Evolutionary conservation across 2,888 invertebrate genomes (phyloP).

Genomic region (Macrophya alboannulata): DNA sequence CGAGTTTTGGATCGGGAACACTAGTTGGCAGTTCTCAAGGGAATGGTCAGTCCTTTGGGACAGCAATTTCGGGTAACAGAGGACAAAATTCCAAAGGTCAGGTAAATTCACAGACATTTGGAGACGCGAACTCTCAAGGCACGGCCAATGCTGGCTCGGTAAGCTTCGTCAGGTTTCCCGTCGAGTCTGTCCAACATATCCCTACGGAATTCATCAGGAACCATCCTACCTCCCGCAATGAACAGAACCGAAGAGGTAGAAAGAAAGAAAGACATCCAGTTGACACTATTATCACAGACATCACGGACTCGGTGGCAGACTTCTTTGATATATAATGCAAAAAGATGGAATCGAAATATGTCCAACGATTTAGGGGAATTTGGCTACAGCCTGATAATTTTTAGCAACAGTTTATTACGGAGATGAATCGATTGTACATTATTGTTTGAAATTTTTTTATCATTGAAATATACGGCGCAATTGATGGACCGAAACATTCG

Average conservation of each 20-base stretch:
- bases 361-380: background rate
- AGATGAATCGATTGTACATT: background rate
- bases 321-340: conserved; percentile 64
- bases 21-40: conserved; percentile 65
- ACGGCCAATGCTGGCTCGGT: conserved; percentile 66
- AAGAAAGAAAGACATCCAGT: conserved; percentile 60
- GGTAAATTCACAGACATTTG: conserved; percentile 65
- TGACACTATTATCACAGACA: conserved; percentile 64
- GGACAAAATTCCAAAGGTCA: conserved; percentile 66
- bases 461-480: too few species aligned
- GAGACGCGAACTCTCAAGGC: conserved; percentile 64
- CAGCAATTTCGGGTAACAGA: conserved; percentile 64
- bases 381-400: background rate
- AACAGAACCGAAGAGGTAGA: conserved; percentile 49
- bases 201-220: conserved; percentile 53
- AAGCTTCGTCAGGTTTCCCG: conserved; percentile 53
- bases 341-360: background rate
- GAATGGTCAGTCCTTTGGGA: conserved; percentile 66
- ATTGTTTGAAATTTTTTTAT: background rate
- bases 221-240: background rate
- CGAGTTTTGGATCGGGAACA: conserved; percentile 67
- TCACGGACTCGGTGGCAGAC: conserved; percentile 65
- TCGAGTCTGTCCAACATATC: conserved; percentile 36
- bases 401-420: background rate
- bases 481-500: too few species aligned